Evolutionary conservation across 1,140 invertebrate species (phyloP), one percentile per base, ranked within the genome.

Genomic region (Drosophila lini): DNA sequence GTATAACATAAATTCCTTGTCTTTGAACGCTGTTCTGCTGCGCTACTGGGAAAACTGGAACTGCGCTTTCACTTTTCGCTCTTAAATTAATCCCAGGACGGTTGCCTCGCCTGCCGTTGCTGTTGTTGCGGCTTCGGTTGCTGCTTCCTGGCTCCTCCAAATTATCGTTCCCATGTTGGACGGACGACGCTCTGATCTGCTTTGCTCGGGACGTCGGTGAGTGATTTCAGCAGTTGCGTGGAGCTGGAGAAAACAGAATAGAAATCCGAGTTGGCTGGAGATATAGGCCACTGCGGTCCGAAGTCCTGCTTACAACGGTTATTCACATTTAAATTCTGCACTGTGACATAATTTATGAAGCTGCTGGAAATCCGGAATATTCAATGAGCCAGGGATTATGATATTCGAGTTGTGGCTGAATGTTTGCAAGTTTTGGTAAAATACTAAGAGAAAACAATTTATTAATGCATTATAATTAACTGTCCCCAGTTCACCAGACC

Each of bases 91-190:
- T 84, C 81, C 81, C 67, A 67, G 31, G 77, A 80, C 68, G 58
- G 59, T 64, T 85, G 34, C 65, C 36, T 60, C 19, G 80, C 58
- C 62, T 41, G 76, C 61, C 65, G 38, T 25, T 19, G 11, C 22
- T 32, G 16, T 13, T 64, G 53, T 16, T 44, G 38, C 19, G 36
- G 61, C 7, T 56, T 32, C 5, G 63, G 44, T 9, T 59, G 25
- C 61, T 50, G 50, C 19, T 74, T 38, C 34, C 32, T 22, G 52
- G 13, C 52, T 55, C 34, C 52, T 25, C 68, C 75, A 81, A 86
- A 86, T 86, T 86, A 86, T 81, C 78, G 78, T 79, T 86, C 82
- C 82, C 82, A 60, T 85, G 82, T 64, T 65, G 81, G 58, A 48
- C 50, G 70, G 76, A 77, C 76, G 78, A 70, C 47, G 59, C 36